These are phyloP conservation scores for Aselliscus stoliczkanus DNA, from an alignment of 2,797 vertebrate genomes.

Conservation along the genomic window DNA sequence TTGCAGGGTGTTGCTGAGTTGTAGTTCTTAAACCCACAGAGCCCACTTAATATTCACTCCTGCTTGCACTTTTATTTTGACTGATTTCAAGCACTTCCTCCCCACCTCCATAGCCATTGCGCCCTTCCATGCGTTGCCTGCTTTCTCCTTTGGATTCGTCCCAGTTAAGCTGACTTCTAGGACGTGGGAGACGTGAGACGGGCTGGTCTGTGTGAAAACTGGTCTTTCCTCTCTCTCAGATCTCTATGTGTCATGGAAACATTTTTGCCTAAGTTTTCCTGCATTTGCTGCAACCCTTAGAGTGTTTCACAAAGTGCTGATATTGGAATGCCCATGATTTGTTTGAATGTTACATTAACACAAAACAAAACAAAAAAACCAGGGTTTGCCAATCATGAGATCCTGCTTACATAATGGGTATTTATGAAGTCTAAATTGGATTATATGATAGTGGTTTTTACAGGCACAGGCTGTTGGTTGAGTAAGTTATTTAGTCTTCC, in stretches of 20 bases:
- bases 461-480: not conserved
- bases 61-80: rapidly evolving
- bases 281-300: not conserved
- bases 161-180: not conserved
- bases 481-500: not conserved
- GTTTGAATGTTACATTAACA: not conserved
- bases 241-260: not conserved
- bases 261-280: not conserved
- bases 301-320: not conserved
- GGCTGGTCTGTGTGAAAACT: too few species aligned
- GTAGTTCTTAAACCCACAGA: not conserved
- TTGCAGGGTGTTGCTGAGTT: not conserved
- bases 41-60: not conserved
- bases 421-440: not conserved
- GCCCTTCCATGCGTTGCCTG: rapidly evolving
- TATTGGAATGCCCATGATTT: not conserved
- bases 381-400: not conserved
- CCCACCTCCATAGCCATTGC: rapidly evolving
- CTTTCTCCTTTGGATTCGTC: too few species aligned
- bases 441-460: not conserved
- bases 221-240: not conserved
- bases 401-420: not conserved
- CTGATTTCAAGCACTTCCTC: not conserved
- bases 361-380: not conserved
- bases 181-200: rapidly evolving